These are phyloP conservation scores for Glareola pratincola DNA, from an alignment of 2,113 vertebrate genomes.

Conservation along the genomic window DNA sequence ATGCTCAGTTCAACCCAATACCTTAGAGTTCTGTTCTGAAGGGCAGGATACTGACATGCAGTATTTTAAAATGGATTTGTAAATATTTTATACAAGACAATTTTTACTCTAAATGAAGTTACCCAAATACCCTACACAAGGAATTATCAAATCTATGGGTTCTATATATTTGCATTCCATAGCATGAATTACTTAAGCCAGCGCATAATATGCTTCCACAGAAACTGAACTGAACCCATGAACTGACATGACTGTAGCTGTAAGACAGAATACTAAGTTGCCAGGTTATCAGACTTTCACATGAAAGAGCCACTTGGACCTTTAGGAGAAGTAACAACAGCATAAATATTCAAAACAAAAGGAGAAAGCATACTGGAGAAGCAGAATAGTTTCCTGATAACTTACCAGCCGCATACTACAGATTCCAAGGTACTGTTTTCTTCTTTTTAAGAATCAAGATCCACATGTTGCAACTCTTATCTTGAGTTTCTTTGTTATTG, in stretches of 20 bases:
- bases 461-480: background rate
- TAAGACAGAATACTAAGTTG: background rate
- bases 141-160: background rate
- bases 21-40: background rate
- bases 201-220: background rate
- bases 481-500: background rate
- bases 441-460: background rate
- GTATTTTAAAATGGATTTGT: background rate
- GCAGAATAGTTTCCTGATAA: background rate
- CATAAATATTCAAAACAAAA: background rate
- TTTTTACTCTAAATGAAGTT: background rate
- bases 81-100: background rate
- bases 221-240: background rate
- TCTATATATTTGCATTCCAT: background rate
- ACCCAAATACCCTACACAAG: background rate
- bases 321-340: background rate
- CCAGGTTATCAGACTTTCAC: background rate
- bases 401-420: background rate
- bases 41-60: background rate
- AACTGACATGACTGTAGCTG: background rate
- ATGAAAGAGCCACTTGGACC: background rate
- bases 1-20: background rate
- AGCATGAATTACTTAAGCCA: background rate
- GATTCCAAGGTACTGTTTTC: background rate
- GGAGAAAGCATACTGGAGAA: background rate